These are phyloP conservation scores for Choloepus hoffmanni DNA, from an alignment of 2,113 vertebrate species.

Conservation along the genomic window DNA sequence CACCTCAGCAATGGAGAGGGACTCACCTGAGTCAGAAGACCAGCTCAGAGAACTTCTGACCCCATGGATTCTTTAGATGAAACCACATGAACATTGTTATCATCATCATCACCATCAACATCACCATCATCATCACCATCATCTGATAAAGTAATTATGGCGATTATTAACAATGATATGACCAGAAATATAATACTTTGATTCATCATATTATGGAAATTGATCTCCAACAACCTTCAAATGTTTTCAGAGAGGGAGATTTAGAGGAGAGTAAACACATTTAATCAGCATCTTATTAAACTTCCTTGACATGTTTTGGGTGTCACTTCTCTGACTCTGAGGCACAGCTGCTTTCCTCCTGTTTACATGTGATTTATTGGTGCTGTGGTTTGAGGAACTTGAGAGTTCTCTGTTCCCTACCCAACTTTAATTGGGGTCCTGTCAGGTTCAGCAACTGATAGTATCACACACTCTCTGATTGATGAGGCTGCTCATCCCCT, in stretches of 20 bases:
- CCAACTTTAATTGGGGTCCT: slow-evolving; percentile 40
- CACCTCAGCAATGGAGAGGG: not conserved
- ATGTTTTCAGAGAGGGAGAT: not conserved
- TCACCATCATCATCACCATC: not conserved
- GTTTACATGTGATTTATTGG: not conserved
- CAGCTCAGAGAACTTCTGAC: not conserved
- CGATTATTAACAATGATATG: not conserved
- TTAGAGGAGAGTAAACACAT: not conserved
- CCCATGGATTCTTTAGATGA: not conserved
- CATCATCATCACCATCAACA: not conserved
- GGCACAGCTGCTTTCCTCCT: not conserved
- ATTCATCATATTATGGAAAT: not conserved
- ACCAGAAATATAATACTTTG: not conserved
- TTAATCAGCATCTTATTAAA: slow-evolving; percentile 32
- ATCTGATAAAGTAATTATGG: not conserved
- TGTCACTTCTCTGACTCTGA: not conserved
- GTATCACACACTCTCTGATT: not conserved
- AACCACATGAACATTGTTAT: not conserved
- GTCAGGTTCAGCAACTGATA: slow-evolving; percentile 4
- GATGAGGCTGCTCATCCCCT: not conserved
- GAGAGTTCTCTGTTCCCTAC: not conserved
- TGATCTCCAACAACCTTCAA: not conserved
- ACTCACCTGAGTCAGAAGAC: not conserved
- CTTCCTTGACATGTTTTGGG: not conserved
- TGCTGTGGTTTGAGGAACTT: not conserved